Evolutionary conservation across 2,797 vertebrate genomes (phyloP).

Genomic region (Mareca strepera): DNA sequence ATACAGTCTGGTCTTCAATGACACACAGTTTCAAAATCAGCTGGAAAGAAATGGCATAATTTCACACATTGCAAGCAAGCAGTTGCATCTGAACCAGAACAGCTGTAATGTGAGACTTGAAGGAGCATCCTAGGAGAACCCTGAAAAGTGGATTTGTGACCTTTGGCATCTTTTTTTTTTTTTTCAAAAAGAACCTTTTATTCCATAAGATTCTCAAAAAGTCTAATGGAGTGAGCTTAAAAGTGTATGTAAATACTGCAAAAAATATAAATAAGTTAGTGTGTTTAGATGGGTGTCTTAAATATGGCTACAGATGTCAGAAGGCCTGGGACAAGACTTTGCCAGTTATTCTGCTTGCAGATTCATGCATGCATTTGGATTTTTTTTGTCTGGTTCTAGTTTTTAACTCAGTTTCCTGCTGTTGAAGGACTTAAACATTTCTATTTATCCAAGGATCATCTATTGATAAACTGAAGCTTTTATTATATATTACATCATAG

Average conservation of each 20-base stretch:
- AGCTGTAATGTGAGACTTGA: conserved; percentile 50
- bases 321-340: neutral
- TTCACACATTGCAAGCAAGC: conserved; percentile 49
- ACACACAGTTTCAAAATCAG: conserved; percentile 37
- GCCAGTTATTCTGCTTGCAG: conserved; percentile 49
- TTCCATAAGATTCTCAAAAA: neutral
- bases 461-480: conserved; percentile 27
- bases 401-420: conserved; percentile 32
- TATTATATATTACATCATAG: conserved; percentile 18
- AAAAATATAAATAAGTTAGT: neutral
- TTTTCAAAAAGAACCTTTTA: neutral
- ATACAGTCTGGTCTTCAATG: neutral
- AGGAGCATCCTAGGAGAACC: conserved; percentile 1
- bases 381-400: neutral
- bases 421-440: conserved; percentile 23
- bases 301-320: conserved; percentile 2
- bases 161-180: neutral
- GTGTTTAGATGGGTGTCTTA: neutral
- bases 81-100: conserved; percentile 52
- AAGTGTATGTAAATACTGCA: neutral
- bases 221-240: neutral
- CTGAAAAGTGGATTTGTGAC: neutral
- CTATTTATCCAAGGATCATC: conserved; percentile 19
- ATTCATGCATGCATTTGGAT: conserved; percentile 4
- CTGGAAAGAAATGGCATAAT: conserved; percentile 35